A percentile compares a stretch with the other conserved stretches of the same genome.
These are phyloP conservation scores for Oscheius sp. DNA, from an alignment of 2,888 invertebrate species.

Conservation along the genomic window DNA sequence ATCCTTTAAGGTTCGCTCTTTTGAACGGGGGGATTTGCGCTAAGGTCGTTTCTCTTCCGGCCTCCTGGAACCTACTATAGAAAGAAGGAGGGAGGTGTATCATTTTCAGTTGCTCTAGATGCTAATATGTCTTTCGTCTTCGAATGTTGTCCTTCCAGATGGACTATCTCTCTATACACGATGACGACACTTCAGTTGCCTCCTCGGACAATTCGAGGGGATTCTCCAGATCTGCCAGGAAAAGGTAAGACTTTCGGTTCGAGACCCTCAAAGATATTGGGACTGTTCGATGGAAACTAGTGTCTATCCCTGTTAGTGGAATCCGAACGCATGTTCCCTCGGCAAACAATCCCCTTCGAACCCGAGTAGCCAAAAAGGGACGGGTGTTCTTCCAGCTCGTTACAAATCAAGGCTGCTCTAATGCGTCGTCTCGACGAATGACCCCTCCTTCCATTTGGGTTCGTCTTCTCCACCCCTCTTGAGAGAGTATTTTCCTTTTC, in stretches of 20 bases:
- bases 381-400: background rate
- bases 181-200: slow-evolving; percentile 55
- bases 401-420: slow-evolving; percentile 24
- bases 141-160: slow-evolving; percentile 43
- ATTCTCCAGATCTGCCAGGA: slow-evolving; percentile 40
- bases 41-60: slow-evolving; percentile 22
- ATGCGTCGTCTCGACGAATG: slow-evolving; percentile 15
- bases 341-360: no score
- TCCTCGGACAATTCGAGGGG: slow-evolving; percentile 56
- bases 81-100: background rate
- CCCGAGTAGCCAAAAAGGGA: background rate
- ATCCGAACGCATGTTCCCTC: no score
- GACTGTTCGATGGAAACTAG: no score
- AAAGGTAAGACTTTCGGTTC: slow-evolving; percentile 29
- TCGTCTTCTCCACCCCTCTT: slow-evolving; percentile 13
- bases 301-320: no score
- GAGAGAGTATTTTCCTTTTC: slow-evolving; percentile 17
- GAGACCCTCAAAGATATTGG: no score
- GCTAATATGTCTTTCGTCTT: background rate
- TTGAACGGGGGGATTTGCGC: slow-evolving; percentile 20
- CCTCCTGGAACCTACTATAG: background rate
- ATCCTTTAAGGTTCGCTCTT: no score
- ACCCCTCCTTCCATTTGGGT: slow-evolving; percentile 20
- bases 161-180: slow-evolving; percentile 62
- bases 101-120: slow-evolving; percentile 19